Evolutionary conservation across 2,113 vertebrate species (phyloP), one percentile per base, ranked within the genome.

Genomic region (Chitala chitala): DNA sequence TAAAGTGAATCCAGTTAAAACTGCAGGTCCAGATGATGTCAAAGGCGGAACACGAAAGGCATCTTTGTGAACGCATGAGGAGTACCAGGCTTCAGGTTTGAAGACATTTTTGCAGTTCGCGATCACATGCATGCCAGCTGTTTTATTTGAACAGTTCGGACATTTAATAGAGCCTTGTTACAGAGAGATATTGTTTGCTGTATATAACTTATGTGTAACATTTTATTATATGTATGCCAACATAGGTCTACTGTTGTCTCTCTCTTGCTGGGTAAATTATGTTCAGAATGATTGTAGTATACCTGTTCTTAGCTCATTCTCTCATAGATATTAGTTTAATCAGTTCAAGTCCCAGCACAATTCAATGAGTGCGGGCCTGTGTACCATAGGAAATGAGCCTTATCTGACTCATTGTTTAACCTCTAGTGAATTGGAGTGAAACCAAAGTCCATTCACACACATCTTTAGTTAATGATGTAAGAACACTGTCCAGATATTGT

Each of bases 1-100:
- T 50, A 26, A 26, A 48, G 29, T 31, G 29, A 73, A 73, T 36
- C 71, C 40, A 48, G 46, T 61, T 42, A n/a, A 31, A 44, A 58
- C 70, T 22, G 36, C 1, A n/a, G 69, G 29, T 31, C 50, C 10
- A 5, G 1, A 29, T 56, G 51, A 56, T 24, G 54, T 72, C 70
- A 72, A 38, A 42, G 9, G 29, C 54, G 13, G 31, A 24, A 26
- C 10, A 69, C 26, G 12, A 69, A 50, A 50, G 5, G 44, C 26
- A 13, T 69, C 65, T 44, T 50, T 17, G 42, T 22, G 33, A 59
- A 31, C 29, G 6, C 29, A 31, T 58, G 55, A 13, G 1, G 12
- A 29, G 26, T 5, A 0, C 3, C 5, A 13, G 20, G 13, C 29
- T 59, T 59, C 56, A 17, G 13, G 12, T 59, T 4, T 15, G 20